Conservation (phyloP, 2,113 vertebrate species). For the Vicugna pacos region DNA sequence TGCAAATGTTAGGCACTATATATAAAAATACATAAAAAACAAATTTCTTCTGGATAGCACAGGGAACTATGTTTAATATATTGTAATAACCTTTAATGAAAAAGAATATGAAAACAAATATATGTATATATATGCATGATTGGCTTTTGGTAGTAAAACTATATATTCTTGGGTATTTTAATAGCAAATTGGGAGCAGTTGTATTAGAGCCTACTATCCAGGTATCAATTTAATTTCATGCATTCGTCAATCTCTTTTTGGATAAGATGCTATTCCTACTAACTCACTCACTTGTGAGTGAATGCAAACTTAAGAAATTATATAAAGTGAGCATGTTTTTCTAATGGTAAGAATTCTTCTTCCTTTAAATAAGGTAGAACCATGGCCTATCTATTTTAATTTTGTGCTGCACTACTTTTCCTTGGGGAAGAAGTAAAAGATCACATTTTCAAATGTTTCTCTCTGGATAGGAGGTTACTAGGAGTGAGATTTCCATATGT, state of each 20-base stretch:
- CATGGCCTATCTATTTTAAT: constrained; percentile 40
- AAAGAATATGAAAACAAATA: not conserved
- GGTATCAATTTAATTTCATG: not conserved
- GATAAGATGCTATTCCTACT: not conserved
- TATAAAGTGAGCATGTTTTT: not conserved
- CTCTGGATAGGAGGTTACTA: not conserved
- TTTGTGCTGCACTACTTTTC: constrained; percentile 26
- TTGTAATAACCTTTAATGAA: too few relatives aligned
- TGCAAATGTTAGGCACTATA: too few relatives aligned
- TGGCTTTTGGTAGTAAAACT: too few relatives aligned
- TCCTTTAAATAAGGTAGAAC: not conserved
- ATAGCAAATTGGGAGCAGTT: not conserved
- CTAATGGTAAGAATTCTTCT: constrained; percentile 14
- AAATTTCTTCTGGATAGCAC: too few relatives aligned
- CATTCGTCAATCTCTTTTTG: not conserved
- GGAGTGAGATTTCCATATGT: not conserved
- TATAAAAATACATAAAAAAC: too few relatives aligned
- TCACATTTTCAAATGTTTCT: constrained; percentile 23
- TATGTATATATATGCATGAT: not conserved
- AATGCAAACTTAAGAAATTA: constrained; percentile 16
- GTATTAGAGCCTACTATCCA: not conserved
- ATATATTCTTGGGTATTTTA: not conserved
- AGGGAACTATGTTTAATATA: too few relatives aligned
- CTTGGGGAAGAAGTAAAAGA: not conserved
- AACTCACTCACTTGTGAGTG: not conserved